phyloP scores from a whole-genome alignment of 2,113 vertebrate genomes.

The Dendropsophus ebraccatus region DNA sequence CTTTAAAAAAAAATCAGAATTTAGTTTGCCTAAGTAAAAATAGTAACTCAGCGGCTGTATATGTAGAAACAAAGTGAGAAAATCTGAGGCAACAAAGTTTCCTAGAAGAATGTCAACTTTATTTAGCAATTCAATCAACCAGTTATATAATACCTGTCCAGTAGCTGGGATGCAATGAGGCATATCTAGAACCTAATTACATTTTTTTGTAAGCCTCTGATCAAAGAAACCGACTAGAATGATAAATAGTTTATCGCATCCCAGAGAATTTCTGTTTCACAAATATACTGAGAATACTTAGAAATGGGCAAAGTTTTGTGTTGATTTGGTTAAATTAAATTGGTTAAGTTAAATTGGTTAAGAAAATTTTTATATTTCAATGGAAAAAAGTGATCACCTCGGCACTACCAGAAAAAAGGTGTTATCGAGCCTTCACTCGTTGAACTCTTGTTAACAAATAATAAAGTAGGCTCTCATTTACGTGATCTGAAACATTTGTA shows the following conservation, averaged over 20 bases:
- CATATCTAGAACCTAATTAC: slow-evolving; percentile 45
- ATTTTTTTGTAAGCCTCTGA: slow-evolving; percentile 40
- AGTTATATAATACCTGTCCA: slow-evolving; percentile 42
- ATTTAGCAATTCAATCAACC: slow-evolving; percentile 40
- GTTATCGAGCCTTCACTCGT: no score
- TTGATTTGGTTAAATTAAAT: not conserved
- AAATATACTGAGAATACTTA: not conserved
- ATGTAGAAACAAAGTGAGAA: slow-evolving; percentile 11
- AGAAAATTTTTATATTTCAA: no score
- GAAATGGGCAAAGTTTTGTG: not conserved
- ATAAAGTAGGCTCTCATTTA: no score
- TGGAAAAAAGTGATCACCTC: no score
- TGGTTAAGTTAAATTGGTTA: no score
- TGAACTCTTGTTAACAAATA: no score
- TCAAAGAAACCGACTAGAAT: slow-evolving; percentile 24
- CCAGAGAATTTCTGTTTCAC: slow-evolving; percentile 4
- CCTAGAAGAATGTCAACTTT: slow-evolving; percentile 42
- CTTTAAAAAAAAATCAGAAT: not conserved
- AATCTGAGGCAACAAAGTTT: slow-evolving; percentile 32
- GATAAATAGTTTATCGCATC: slow-evolving; percentile 33
- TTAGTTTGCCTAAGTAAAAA: slow-evolving; percentile 4
- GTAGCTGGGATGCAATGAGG: slow-evolving; percentile 48
- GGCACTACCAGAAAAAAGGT: no score
- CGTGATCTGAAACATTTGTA: no score
- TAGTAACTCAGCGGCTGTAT: not conserved